A percentile compares a stretch with the other conserved stretches of the same genome.
These are phyloP conservation scores for Actinopyga echinites DNA, from an alignment of 53 echinoderm and acorn worm genomes.

Conservation along the genomic window DNA sequence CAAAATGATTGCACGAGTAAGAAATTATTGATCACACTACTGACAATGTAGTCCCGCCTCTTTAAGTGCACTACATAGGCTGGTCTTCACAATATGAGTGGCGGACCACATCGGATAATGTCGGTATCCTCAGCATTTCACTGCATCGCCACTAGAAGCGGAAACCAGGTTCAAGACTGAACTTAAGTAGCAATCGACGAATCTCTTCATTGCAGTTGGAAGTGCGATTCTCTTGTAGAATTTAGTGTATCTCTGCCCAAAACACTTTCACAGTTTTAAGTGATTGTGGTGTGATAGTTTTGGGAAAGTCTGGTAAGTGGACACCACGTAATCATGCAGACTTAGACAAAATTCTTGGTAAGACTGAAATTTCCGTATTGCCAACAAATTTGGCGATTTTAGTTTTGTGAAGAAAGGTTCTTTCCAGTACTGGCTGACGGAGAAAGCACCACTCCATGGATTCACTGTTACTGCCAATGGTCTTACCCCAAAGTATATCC, in stretches of 20 bases:
- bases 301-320: background rate
- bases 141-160: background rate
- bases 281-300: background rate
- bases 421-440: background rate
- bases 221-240: conserved; percentile 2
- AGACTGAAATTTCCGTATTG: conserved; percentile 4
- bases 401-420: background rate
- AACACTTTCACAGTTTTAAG: background rate
- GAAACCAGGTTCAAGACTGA: conserved; percentile 17
- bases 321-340: background rate
- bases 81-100: no score
- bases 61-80: no score
- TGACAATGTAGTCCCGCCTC: no score
- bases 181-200: conserved; percentile 10
- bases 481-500: background rate
- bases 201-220: conserved; percentile 22
- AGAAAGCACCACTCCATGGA: background rate
- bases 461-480: background rate
- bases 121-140: background rate
- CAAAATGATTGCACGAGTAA: background rate
- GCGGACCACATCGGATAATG: no score
- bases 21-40: background rate
- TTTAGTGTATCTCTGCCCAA: background rate
- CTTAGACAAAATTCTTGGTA: background rate
- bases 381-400: conserved; percentile 9